Base-by-base conservation (phyloP, 2,797 vertebrate species). In the Podarcis lilfordi region DNA sequence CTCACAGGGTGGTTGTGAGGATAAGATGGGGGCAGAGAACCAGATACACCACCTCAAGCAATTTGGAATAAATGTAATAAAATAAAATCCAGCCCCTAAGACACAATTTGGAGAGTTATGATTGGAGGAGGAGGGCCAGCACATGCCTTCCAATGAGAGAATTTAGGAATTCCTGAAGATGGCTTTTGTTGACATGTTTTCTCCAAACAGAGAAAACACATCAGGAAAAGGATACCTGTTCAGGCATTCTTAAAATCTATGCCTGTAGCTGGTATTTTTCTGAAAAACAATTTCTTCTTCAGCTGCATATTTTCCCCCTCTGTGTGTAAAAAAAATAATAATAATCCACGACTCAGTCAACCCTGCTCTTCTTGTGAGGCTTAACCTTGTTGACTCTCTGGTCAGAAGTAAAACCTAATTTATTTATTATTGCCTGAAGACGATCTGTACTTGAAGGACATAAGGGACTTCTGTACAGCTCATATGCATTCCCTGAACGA, bases 371-470 rank as follows among this genome's bases (percentile, higher is more conserved):
- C 68, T 85, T 80, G 68, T 66, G 80, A n/a, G n/a, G 17, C 55
- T 85, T 89, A 80, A 80, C 68, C 55, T 80, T 66, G 10, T 50
- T 89, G 68, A 80, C 77, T 80, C 64, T 59, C 79, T 23, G 35
- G 75, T 79, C 75, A 71, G 75, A 85, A 75, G 40, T 74, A 80
- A 82, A 88, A 80, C n/a, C 68, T 74, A 61, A 77, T 83, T 88
- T 88, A 89, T 89, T 85, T 85, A 85, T 80, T 77, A 75, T 74
- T 89, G 82, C 77, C 83, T 84, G 15, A 76, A 82, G 55, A 75
- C 21, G 69, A 68, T 68, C 40, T 82, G 29, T 23, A 35, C 17
- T 80, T 85, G 37, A 85, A 8, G 66, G 61, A 77, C 35, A 55
- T 76, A 86, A 86, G 69, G 69, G 68, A 84, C 5, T 19, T 86